Conservation (phyloP, 2,888 invertebrate species). For the Cephus sareptanus region DNA sequence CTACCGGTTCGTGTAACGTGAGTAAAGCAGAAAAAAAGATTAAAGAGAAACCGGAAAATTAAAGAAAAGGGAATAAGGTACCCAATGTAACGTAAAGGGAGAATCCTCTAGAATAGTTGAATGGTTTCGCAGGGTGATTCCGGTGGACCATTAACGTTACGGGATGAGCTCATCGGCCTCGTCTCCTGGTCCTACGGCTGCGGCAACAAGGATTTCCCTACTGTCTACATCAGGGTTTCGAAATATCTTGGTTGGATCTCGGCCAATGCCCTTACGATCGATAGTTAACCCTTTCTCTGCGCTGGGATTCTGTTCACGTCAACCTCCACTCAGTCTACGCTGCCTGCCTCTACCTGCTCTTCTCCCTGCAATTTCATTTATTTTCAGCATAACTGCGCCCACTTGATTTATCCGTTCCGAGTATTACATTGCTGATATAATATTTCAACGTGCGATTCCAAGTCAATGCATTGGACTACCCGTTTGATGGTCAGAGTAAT, state of each 20-base stretch:
- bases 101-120: background rate
- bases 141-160: conserved; percentile 54
- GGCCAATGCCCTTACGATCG: background rate
- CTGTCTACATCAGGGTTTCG: conserved; percentile 50
- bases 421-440: no score
- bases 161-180: conserved; percentile 48
- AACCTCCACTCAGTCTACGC: no score
- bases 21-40: conserved; percentile 1
- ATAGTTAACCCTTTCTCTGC: background rate
- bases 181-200: conserved; percentile 55
- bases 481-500: no score
- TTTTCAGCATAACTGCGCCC: no score
- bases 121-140: conserved; percentile 48
- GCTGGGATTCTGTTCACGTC: no score
- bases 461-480: no score
- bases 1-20: conserved; percentile 22
- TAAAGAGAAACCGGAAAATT: background rate
- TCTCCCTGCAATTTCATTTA: no score
- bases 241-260: conserved; percentile 45
- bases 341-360: no score
- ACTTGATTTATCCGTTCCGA: no score
- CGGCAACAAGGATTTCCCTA: conserved; percentile 42
- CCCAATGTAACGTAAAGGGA: background rate
- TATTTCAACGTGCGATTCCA: no score
- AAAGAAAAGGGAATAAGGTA: background rate